phyloP scores from a whole-genome alignment of 2,113 vertebrate genomes.

The Lynx canadensis region DNA sequence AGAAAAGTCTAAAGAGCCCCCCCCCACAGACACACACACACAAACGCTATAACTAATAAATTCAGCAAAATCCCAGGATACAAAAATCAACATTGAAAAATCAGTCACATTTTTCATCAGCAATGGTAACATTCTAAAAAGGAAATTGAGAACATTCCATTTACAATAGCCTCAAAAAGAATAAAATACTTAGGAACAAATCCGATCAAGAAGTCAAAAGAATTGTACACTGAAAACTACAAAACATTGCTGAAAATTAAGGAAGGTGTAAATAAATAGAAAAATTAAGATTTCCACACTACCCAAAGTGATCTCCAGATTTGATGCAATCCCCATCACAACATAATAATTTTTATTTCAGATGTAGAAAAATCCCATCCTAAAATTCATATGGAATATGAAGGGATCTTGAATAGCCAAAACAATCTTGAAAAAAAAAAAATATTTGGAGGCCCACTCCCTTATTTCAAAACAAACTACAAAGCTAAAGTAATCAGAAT shows the following conservation, averaged over 20 bases:
- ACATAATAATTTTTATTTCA: neutral
- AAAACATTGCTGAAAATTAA: neutral
- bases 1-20: neutral
- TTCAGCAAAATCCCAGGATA: neutral
- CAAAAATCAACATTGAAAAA: neutral
- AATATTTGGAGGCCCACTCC: neutral
- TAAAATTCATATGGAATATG: neutral
- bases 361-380: neutral
- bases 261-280: neutral
- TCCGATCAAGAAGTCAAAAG: neutral
- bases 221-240: neutral
- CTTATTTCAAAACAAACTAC: neutral
- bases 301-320: neutral
- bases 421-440: neutral
- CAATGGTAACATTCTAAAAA: neutral
- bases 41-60: neutral
- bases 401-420: neutral
- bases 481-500: neutral
- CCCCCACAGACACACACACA: neutral
- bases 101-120: neutral
- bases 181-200: neutral
- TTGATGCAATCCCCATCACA: neutral
- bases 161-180: neutral
- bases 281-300: neutral
- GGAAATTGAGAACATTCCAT: neutral